Evolutionary conservation across 1,140 invertebrate species (phyloP).

Genomic region (Arctopsyche grandis): DNA sequence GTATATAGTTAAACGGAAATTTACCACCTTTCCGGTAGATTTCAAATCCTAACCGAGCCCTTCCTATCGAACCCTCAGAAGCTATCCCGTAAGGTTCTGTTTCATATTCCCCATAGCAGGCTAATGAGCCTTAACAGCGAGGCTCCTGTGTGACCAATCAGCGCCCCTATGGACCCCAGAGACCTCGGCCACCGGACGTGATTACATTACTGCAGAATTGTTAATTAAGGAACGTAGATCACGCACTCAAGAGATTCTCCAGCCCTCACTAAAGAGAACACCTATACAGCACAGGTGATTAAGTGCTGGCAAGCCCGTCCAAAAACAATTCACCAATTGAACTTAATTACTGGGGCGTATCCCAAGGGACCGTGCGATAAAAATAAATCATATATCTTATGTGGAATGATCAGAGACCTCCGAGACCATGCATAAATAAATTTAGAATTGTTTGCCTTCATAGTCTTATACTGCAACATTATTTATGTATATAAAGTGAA

Average conservation of each 20-base stretch:
- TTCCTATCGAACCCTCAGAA: slow-evolving; percentile 11
- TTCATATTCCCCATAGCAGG: slow-evolving; percentile 21
- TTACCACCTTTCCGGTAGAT: not conserved
- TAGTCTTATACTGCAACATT: too few species aligned
- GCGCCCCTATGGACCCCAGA: not conserved
- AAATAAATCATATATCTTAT: too few species aligned
- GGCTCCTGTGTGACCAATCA: slow-evolving; percentile 15
- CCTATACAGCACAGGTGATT: too few species aligned
- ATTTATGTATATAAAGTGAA: too few species aligned
- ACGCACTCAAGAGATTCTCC: not conserved
- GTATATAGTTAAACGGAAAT: too few species aligned
- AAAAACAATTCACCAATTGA: not conserved
- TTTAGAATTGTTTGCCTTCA: too few species aligned
- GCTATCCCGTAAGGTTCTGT: not conserved
- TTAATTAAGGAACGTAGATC: slow-evolving; percentile 19
- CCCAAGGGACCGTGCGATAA: too few species aligned
- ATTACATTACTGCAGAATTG: slow-evolving; percentile 36
- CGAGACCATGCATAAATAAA: too few species aligned
- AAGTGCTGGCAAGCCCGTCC: not conserved
- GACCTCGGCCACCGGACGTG: slow-evolving; percentile 19
- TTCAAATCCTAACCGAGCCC: not conserved
- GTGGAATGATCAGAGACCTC: too few species aligned
- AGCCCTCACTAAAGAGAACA: too few species aligned
- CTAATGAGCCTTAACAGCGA: slow-evolving; percentile 10
- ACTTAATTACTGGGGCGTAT: too few species aligned